Evolutionary conservation across 2,113 vertebrate species (phyloP), one percentile per base, ranked within the genome.

Genomic region (Sturnus vulgaris): DNA sequence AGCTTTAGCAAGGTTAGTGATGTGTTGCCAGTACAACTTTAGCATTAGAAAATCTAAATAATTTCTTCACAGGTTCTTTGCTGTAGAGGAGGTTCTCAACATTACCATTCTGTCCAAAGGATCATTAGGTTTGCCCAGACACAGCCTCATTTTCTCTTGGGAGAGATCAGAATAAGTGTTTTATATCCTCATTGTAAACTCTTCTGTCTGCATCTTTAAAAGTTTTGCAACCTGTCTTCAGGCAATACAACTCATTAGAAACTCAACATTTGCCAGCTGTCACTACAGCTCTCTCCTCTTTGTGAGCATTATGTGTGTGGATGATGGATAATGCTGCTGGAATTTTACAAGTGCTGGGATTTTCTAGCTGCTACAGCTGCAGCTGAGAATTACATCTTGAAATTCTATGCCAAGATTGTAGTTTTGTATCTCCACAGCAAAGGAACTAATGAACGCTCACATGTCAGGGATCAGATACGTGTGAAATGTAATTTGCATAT

Each of bases 191-290:
- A 55, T 68, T 47, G 30, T 66, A 73, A 86, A 83, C 25, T 78
- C 57, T 49, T 52, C 65, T 65, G 47, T 46, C 71, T 88, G 68
- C 35, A 31, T 68, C 80, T 83, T 70, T 78, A 66, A 37, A 93
- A 88, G 60, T 90, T 94, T 86, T 70, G 60, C 77, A 90, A 42
- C 71, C 76, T 91, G 64, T 82, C 79, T 85, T 80, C 77, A 80
- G 91, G 89, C 82, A 75, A 57, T 77, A 39, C 40, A 71, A 27
- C 52, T 95, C 82, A 88, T 93, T 93, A 93, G 90, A 93, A 93
- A 59, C 64, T 70, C 59, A 73, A 17, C 73, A 76, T 82, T 82
- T 87, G 56, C 96, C 93, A 92, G 65, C 83, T 94, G 91, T 95
- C 89, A 86, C 80, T 93, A 66, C 47, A 82, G 44, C 73, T 90